phyloP scores from a whole-genome alignment of 2,113 vertebrate genomes.

The Chaetodon auriga region DNA sequence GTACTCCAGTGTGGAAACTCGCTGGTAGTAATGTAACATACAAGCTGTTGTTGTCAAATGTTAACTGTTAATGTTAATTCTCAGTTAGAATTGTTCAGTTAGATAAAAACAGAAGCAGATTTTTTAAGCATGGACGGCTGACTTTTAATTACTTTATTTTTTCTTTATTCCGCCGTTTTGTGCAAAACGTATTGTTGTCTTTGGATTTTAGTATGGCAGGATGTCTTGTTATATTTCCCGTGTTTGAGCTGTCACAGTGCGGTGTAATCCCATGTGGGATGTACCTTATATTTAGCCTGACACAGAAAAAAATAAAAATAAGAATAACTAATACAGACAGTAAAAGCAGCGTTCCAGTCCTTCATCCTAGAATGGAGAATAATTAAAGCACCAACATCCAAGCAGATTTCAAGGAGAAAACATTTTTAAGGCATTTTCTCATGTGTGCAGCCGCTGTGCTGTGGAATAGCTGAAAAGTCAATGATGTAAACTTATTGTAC shows the following conservation, averaged over 20 bases:
- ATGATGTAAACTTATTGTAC: conserved; percentile 7
- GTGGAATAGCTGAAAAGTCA: conserved; percentile 6
- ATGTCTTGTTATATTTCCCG: not conserved
- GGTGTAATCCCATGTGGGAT: not conserved
- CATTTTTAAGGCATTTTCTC: conserved; percentile 8
- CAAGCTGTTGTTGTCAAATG: no score
- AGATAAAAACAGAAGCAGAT: not conserved
- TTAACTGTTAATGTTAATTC: no score
- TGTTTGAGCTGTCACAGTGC: not conserved
- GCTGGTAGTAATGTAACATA: not conserved
- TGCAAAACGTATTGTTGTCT: not conserved
- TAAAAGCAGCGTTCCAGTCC: not conserved
- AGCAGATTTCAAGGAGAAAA: not conserved
- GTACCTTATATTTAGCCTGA: not conserved
- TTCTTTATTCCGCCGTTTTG: no score
- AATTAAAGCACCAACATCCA: not conserved
- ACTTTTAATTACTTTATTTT: no score
- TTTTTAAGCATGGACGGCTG: not conserved
- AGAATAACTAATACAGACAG: not conserved
- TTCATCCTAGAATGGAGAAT: not conserved
- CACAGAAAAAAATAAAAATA: not conserved
- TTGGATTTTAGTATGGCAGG: not conserved
- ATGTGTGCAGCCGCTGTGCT: not conserved
- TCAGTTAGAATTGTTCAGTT: not conserved
- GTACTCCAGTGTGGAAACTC: not conserved